These are phyloP conservation scores for Sciurus niger DNA, from an alignment of 2,113 vertebrate genomes.

Conservation along the genomic window DNA sequence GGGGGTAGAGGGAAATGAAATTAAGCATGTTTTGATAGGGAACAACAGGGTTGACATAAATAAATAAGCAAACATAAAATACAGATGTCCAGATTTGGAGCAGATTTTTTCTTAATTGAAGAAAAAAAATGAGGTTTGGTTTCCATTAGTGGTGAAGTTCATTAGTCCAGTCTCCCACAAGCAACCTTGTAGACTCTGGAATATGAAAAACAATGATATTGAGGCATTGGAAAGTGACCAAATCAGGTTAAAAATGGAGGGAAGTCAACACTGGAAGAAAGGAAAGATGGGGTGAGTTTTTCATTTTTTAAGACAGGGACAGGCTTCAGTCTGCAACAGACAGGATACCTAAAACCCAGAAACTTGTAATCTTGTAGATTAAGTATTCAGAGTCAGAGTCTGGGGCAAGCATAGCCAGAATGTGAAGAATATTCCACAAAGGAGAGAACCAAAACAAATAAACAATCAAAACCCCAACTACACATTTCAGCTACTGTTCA, in stretches of 20 bases:
- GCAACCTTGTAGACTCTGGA: background rate
- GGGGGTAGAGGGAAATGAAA: background rate
- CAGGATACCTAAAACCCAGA: background rate
- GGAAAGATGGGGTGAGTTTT: background rate
- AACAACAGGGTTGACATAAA: background rate
- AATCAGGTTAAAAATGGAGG: conserved; percentile 1
- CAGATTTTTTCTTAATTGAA: conserved; percentile 49
- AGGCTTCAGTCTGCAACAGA: background rate
- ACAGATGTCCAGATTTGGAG: background rate
- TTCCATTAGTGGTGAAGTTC: background rate
- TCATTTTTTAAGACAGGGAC: background rate
- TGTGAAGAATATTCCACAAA: background rate
- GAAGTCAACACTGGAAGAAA: background rate
- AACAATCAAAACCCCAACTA: background rate
- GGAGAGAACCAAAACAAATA: background rate
- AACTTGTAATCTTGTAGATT: background rate
- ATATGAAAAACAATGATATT: background rate
- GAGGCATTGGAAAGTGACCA: conserved; percentile 40
- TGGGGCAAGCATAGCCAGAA: background rate
- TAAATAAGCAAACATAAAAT: conserved; percentile 7
- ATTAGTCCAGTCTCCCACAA: background rate
- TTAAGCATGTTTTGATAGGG: background rate
- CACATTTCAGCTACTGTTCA: background rate
- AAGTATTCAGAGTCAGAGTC: conserved; percentile 18
- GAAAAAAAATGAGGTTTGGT: background rate